Conservation (phyloP, 1,140 invertebrate genomes). For the Pseudobourletiella spinata region DNA sequence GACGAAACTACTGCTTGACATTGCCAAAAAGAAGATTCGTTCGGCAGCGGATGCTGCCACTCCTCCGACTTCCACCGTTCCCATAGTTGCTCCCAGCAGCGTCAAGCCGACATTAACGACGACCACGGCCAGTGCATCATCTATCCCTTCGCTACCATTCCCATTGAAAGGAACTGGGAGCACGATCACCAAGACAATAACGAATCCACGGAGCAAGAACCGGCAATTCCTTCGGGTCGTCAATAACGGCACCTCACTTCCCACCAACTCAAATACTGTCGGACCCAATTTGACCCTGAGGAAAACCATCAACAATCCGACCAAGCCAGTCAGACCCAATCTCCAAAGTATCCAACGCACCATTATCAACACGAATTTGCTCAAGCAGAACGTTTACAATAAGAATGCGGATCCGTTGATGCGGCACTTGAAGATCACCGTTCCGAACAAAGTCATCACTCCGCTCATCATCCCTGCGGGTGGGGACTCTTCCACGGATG, state of each 20-base stretch:
- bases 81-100: too few species aligned
- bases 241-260: too few species aligned
- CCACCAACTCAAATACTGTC: background rate
- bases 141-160: too few species aligned
- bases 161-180: too few species aligned
- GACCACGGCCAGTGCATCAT: too few species aligned
- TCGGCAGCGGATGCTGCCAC: too few species aligned
- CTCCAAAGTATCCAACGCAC: background rate
- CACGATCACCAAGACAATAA: background rate
- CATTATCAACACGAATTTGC: background rate
- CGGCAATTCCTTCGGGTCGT: background rate
- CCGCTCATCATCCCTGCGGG: constrained; percentile 1
- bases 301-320: background rate
- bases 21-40: background rate
- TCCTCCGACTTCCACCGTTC: too few species aligned
- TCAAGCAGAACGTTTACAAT: constrained; percentile 4
- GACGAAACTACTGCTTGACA: background rate
- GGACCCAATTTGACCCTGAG: background rate
- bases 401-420: background rate
- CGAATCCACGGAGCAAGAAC: background rate
- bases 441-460: background rate
- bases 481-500: background rate
- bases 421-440: background rate
- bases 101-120: too few species aligned
- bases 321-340: background rate